Percentiles rank a stretch among this genome's conserved stretches.
Conservation (phyloP, 2,797 vertebrate genomes). For the Acridotheres tristis region DNA sequence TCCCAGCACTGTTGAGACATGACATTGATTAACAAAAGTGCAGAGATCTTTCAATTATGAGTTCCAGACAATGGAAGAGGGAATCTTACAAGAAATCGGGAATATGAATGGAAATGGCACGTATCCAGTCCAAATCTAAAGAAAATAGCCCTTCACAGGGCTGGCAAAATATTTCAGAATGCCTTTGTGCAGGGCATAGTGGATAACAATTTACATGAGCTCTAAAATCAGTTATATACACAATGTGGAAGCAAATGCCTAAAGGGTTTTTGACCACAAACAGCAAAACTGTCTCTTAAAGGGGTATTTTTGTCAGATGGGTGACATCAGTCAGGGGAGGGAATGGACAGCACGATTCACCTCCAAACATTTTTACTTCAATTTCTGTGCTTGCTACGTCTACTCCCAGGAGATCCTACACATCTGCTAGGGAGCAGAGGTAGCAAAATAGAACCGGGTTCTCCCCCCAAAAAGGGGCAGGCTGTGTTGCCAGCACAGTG, state of each 20-base stretch:
- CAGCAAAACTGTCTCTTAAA: neutral
- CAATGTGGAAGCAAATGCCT: neutral
- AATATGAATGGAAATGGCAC: neutral
- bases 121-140: neutral
- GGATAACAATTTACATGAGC: neutral
- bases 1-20: neutral
- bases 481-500: accelerated
- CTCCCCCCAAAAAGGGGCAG: neutral
- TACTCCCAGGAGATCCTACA: neutral
- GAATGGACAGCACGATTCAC: neutral
- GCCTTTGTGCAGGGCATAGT: neutral
- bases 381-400: neutral
- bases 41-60: neutral
- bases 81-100: neutral
- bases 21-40: neutral
- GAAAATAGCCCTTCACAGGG: neutral
- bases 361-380: neutral
- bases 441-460: neutral
- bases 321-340: neutral
- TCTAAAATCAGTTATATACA: neutral
- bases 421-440: neutral
- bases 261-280: neutral
- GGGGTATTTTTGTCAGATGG: neutral
- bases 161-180: neutral
- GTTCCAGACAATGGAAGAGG: neutral